phyloP scores from a whole-genome alignment of 2,113 vertebrate species.

The Perca flavescens region DNA sequence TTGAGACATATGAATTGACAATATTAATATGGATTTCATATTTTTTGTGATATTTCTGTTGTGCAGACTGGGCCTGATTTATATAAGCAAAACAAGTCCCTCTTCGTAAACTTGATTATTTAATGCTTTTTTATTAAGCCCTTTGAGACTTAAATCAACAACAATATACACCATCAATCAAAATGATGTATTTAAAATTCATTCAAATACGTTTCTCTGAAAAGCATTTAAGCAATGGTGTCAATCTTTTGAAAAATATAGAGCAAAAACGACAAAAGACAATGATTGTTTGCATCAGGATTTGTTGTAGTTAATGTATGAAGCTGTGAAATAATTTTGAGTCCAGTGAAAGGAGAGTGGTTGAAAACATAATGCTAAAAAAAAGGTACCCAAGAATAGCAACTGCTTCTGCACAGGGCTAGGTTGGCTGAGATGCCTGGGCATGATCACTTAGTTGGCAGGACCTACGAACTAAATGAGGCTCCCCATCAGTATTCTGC shows the following conservation, averaged over 20 bases:
- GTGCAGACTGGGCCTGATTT: background rate
- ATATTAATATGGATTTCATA: background rate
- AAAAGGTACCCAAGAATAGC: background rate
- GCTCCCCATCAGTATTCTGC: conserved; percentile 6
- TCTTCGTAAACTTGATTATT: background rate
- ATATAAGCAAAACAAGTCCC: background rate
- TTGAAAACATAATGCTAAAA: background rate
- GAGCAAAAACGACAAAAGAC: background rate
- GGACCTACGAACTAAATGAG: background rate
- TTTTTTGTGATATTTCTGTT: background rate
- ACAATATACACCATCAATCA: background rate
- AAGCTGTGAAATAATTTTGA: background rate
- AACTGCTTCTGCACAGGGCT: background rate
- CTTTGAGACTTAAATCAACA: background rate
- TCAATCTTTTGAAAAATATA: too few relatives aligned
- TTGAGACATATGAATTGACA: background rate
- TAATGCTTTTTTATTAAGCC: background rate
- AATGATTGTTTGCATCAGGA: background rate
- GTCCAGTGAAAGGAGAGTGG: background rate
- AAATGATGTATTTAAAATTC: background rate
- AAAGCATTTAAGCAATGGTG: background rate
- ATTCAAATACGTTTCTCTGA: background rate
- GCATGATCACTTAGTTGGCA: background rate
- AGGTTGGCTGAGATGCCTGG: background rate
- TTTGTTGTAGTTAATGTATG: background rate